Evolutionary conservation across 2,113 vertebrate species (phyloP), one percentile per base, ranked within the genome.

Genomic region (Siniperca knerii): DNA sequence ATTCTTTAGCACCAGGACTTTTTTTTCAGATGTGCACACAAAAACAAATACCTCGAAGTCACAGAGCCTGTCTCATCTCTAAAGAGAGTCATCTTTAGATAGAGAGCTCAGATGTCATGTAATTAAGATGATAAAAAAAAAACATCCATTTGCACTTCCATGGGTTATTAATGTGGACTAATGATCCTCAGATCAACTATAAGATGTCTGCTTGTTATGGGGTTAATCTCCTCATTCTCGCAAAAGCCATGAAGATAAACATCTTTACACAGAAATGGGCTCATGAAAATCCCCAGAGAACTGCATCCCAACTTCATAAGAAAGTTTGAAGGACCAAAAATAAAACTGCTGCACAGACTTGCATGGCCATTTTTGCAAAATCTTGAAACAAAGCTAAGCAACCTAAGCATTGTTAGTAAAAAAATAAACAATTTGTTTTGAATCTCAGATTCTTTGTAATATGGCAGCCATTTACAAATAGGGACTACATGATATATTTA

Each of bases 151-250:
- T 94, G 89, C 92, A 88, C 92, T 93, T 94, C 84, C 92, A 95
- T 94, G 93, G 92, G 90, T 94, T 95, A 93, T 95, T 95, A 95
- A 95, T 95, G 93, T 93, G 94, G 94, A 93, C 94, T 95, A 95
- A 95, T 95, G 95, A 95, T 89, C 85, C 93, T 91, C 89, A 92
- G 93, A 94, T 95, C 94, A 94, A 81, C 93, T 92, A 70, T 83
- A 89, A 92, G 92, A 95, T 95, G 92, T 92, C 91, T 92, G 89
- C 93, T 90, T 93, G 93, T 94, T 92, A 91, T 85, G 90, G 92
- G 94, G 94, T 95, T 95, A 95, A 95, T 94, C 93, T 95, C 75
- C 92, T 93, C 90, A 78, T 92, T 94, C 92, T 87, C 7, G 83
- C 85, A 81, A 87, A 93, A 93, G 85, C 92, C 88, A 87, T 90